A percentile compares a stretch with the other conserved stretches of the same genome.
These are phyloP conservation scores for Acanthornis magna DNA, from an alignment of 2,797 vertebrate species.

Conservation along the genomic window DNA sequence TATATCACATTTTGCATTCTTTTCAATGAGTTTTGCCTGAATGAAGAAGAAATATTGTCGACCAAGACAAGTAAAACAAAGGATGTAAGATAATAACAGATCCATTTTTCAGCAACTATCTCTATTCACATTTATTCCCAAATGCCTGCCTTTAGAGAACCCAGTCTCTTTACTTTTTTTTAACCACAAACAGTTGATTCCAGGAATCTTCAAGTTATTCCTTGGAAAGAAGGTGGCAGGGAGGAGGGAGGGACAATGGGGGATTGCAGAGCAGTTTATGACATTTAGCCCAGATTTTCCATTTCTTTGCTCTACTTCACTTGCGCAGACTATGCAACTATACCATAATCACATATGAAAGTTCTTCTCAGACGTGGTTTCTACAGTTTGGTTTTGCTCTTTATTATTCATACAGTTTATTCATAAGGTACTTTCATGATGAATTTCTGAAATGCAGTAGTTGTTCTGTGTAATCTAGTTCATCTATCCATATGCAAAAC, in stretches of 20 bases:
- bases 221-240: neutral
- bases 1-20: neutral
- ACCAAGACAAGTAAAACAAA: neutral
- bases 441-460: constrained; percentile 15
- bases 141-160: neutral
- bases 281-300: constrained; percentile 23
- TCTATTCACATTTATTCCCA: constrained; percentile 4
- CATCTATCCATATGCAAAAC: neutral
- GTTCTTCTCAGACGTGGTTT: constrained; percentile 49
- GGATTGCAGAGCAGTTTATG: neutral
- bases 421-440: constrained; percentile 33
- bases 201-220: neutral
- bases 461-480: neutral
- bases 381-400: constrained; percentile 27
- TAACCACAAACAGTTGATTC: neutral
- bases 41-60: neutral
- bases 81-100: neutral
- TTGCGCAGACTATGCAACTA: neutral
- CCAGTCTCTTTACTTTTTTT: neutral
- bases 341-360: neutral
- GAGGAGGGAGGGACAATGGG: too few relatives aligned
- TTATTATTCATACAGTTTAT: constrained; percentile 13
- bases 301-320: neutral
- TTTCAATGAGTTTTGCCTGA: neutral
- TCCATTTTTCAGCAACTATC: neutral